Percentiles rank a stretch among this genome's conserved stretches.
These are phyloP conservation scores for Pocota personata DNA, from an alignment of 2,888 invertebrate genomes.

Conservation along the genomic window DNA sequence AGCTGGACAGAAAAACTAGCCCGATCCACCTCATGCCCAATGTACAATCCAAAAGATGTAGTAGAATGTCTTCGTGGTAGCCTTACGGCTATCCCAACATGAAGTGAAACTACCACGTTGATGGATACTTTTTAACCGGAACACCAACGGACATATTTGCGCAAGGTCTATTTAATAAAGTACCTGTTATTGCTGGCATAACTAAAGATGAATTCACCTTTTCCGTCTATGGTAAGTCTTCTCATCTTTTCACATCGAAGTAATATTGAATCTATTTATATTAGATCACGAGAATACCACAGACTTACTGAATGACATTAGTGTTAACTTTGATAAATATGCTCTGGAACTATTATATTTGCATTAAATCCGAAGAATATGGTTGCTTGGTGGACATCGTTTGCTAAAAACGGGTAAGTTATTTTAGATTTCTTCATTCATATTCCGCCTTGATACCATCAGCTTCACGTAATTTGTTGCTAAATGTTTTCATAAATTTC, in stretches of 20 bases:
- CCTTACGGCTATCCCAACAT: constrained; percentile 66
- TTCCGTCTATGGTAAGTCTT: constrained; percentile 78
- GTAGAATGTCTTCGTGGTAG: constrained; percentile 84
- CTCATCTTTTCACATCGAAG: too few relatives aligned
- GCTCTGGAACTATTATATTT: constrained; percentile 80
- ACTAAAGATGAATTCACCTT: constrained; percentile 84
- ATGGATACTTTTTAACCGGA: constrained; percentile 85
- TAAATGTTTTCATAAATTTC: too few relatives aligned
- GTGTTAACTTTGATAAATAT: constrained; percentile 75
- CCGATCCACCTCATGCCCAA: constrained; percentile 84
- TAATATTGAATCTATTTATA: not conserved
- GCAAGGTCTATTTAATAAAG: constrained; percentile 84
- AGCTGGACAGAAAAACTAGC: constrained; percentile 86
- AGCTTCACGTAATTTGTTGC: too few relatives aligned
- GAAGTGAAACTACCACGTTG: constrained; percentile 84
- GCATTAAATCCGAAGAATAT: constrained; percentile 80
- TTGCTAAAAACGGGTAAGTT: not conserved
- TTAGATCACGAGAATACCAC: constrained; percentile 75
- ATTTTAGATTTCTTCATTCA: not conserved
- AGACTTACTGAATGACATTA: constrained; percentile 76
- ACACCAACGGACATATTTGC: constrained; percentile 84
- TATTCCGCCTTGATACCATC: too few relatives aligned
- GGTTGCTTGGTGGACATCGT: too few relatives aligned
- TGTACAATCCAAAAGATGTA: constrained; percentile 83
- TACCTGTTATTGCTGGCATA: constrained; percentile 86